Percentiles rank a stretch among this genome's conserved stretches.
These are phyloP conservation scores for Typhlomys cinereus DNA, from an alignment of 2,113 vertebrate genomes.

Conservation along the genomic window DNA sequence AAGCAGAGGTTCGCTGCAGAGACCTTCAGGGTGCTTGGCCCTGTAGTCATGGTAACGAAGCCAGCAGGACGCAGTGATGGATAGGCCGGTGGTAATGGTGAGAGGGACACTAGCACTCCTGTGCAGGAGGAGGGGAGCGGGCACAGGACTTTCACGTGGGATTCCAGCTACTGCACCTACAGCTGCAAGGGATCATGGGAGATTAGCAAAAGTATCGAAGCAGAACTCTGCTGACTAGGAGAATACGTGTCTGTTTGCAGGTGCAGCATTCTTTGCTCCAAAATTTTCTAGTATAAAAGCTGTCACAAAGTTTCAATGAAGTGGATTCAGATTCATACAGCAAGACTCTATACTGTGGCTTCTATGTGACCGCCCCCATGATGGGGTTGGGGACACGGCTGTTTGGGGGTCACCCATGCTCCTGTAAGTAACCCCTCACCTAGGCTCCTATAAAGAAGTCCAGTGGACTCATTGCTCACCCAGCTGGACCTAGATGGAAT, in stretches of 20 bases:
- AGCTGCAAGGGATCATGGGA: background rate
- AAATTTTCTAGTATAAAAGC: too few species aligned
- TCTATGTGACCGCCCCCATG: background rate
- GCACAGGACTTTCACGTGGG: background rate
- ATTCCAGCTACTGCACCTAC: background rate
- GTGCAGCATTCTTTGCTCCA: too few species aligned
- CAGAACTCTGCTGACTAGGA: too few species aligned
- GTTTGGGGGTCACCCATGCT: background rate
- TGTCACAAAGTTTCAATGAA: background rate
- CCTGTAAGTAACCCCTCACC: background rate
- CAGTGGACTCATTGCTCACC: background rate
- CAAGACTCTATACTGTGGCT: too few species aligned
- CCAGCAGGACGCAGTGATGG: too few species aligned
- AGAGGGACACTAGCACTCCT: background rate
- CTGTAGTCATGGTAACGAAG: background rate
- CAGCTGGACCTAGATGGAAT: background rate
- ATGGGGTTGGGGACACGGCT: background rate
- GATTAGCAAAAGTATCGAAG: background rate
- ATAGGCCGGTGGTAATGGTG: background rate
- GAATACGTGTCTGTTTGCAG: too few species aligned
- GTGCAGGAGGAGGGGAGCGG: background rate
- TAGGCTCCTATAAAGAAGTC: background rate
- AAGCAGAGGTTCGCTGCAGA: background rate
- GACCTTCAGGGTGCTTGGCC: too few species aligned
- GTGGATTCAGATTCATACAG: background rate